phyloP scores from a whole-genome alignment of 2,888 invertebrate genomes.

The Tetragonula carbonaria region DNA sequence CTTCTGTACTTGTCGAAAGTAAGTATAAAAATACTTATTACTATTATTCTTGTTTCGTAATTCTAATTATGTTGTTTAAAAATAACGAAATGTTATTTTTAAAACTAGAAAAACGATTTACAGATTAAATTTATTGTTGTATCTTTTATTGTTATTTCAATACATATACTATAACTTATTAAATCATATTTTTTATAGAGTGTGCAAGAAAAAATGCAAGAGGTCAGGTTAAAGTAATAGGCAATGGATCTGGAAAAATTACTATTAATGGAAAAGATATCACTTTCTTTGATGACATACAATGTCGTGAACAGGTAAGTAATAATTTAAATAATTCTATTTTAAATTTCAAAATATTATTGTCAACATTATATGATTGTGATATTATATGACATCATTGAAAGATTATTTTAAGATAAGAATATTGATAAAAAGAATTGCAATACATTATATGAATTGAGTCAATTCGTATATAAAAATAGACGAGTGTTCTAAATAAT shows the following conservation, averaged over 20 bases:
- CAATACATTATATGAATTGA: not conserved
- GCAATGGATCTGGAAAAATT: constrained; percentile 93
- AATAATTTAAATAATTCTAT: not conserved
- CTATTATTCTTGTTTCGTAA: constrained; percentile 19
- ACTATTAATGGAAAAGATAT: constrained; percentile 92
- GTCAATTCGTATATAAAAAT: not conserved
- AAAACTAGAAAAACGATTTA: not conserved
- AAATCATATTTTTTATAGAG: constrained; percentile 83
- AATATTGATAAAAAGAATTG: not conserved
- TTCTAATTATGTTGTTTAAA: constrained; percentile 20
- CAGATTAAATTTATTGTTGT: too few species aligned
- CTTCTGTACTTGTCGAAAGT: constrained; percentile 85
- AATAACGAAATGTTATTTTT: constrained; percentile 5
- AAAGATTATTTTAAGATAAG: not conserved
- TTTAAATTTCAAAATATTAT: not conserved
- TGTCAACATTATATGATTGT: too few species aligned
- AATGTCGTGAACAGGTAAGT: constrained; percentile 91
- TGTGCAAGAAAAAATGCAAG: constrained; percentile 90
- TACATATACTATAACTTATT: not conserved
- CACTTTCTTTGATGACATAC: constrained; percentile 89
- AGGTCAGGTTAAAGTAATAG: constrained; percentile 91
- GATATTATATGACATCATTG: not conserved
- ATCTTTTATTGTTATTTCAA: too few species aligned
- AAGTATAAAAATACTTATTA: constrained; percentile 46
- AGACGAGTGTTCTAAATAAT: constrained; percentile 4